These are phyloP conservation scores for Taxidea taxus DNA, from an alignment of 2,113 vertebrate species.

Conservation along the genomic window DNA sequence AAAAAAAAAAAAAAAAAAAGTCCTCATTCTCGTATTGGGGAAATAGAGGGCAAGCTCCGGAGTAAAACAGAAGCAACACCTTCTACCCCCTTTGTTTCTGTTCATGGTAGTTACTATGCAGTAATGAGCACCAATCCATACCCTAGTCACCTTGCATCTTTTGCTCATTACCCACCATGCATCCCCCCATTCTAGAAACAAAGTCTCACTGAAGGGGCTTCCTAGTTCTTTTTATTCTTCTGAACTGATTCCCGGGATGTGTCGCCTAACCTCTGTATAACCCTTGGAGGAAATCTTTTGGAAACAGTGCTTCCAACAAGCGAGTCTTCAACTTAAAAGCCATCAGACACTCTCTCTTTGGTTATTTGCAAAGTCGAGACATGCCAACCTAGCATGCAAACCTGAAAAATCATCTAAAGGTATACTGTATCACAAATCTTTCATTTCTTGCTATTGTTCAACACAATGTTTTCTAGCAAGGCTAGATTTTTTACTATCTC, in stretches of 20 bases:
- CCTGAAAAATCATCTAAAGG: neutral
- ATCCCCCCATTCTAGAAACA: neutral
- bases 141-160: neutral
- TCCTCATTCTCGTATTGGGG: neutral
- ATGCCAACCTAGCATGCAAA: neutral
- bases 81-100: rapidly evolving
- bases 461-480: neutral
- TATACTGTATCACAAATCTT: neutral
- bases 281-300: neutral
- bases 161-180: too few relatives aligned
- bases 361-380: neutral
- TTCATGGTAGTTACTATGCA: neutral
- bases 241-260: neutral
- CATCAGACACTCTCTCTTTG: neutral
- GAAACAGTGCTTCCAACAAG: neutral
- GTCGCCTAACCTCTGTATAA: neutral
- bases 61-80: neutral
- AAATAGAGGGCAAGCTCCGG: neutral
- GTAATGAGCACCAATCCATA: neutral
- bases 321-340: neutral
- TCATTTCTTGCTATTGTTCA: neutral
- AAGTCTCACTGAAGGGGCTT: neutral
- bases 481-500: neutral
- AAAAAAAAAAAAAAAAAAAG: neutral
- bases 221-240: neutral